Percentiles rank a stretch among this genome's conserved stretches.
These are phyloP conservation scores for Diabrotica virgifera DNA, from an alignment of 1,140 invertebrate genomes.

Conservation along the genomic window DNA sequence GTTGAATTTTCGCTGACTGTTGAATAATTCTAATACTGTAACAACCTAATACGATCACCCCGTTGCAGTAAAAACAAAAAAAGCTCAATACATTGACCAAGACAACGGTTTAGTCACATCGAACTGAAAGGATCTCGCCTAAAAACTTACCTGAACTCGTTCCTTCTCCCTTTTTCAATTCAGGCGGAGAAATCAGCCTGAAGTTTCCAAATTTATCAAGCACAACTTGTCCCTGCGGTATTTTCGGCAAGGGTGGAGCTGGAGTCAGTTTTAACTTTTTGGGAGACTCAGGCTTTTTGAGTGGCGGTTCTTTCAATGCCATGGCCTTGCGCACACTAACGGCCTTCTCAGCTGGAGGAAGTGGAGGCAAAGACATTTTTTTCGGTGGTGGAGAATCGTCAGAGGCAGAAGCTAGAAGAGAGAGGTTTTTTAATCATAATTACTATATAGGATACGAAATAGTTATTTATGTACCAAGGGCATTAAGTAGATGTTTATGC, in stretches of 20 bases:
- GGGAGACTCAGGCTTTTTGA: conserved; percentile 51
- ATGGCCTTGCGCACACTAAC: conserved; percentile 57
- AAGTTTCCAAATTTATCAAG: conserved; percentile 67
- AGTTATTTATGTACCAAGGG: too few species aligned
- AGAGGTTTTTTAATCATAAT: background rate
- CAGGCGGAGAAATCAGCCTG: conserved; percentile 52
- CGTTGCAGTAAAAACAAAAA: too few species aligned
- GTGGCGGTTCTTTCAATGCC: conserved; percentile 53
- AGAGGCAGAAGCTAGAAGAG: conserved; percentile 14
- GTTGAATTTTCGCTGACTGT: too few species aligned
- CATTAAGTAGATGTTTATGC: too few species aligned
- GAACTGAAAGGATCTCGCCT: too few species aligned
- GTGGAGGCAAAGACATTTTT: conserved; percentile 17
- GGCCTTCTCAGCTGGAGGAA: conserved; percentile 51
- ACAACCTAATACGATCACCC: too few species aligned
- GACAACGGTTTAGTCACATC: too few species aligned
- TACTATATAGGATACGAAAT: too few species aligned
- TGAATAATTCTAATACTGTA: too few species aligned
- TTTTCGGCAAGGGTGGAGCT: conserved; percentile 39
- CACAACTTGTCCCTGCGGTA: conserved; percentile 51
- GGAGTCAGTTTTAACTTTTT: conserved; percentile 31
- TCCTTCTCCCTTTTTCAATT: conserved; percentile 48
- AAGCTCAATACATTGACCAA: too few species aligned
- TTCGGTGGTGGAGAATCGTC: conserved; percentile 20
- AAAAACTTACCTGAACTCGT: too few species aligned